Conservation (phyloP, 2,888 invertebrate species). For the Lithosia quadra region DNA sequence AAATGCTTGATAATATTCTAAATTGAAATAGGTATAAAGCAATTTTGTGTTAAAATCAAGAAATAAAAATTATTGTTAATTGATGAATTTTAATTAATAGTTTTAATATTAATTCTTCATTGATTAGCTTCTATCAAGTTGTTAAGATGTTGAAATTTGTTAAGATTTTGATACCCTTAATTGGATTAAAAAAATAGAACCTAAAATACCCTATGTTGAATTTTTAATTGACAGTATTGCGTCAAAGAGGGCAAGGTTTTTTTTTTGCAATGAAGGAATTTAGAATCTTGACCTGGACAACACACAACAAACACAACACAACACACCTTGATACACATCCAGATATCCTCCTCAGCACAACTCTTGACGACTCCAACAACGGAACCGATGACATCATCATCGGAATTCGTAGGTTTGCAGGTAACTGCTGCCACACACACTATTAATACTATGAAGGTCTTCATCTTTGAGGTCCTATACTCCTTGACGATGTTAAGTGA, state of each 20-base stretch:
- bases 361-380: constrained; percentile 90
- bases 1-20: not conserved
- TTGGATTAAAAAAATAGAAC: not conserved
- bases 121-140: not conserved
- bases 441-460: constrained; percentile 78
- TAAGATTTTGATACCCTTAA: not conserved
- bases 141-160: too few species aligned
- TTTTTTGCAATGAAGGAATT: not conserved
- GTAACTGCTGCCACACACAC: constrained; percentile 82
- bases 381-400: constrained; percentile 86
- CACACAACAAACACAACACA: constrained; percentile 61
- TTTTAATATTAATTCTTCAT: not conserved
- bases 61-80: not conserved
- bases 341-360: constrained; percentile 90
- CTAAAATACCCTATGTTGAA: not conserved
- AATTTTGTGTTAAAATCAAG: not conserved
- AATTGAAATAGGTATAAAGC: not conserved
- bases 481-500: constrained; percentile 70
- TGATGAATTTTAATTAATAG: not conserved
- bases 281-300: constrained; percentile 14
- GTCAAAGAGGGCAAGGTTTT: not conserved
- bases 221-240: not conserved
- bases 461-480: constrained; percentile 72
- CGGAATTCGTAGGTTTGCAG: constrained; percentile 82
- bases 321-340: constrained; percentile 92